A percentile compares a stretch with the other conserved stretches of the same genome.
Conservation (phyloP, 2,888 invertebrate genomes). For the Aquatica leii region DNA sequence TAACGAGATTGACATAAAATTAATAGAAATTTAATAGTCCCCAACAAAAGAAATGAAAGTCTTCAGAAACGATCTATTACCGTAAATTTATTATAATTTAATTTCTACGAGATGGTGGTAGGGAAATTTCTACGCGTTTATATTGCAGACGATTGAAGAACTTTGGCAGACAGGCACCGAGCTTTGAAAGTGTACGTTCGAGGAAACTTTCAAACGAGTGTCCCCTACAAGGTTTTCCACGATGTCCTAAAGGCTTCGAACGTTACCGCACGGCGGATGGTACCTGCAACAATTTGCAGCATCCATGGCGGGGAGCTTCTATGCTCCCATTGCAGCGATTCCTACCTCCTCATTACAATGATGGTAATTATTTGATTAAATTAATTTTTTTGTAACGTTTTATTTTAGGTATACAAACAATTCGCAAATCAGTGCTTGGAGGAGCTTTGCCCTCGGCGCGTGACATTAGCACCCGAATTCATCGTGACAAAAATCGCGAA, state of each 20-base stretch:
- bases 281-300: conserved; percentile 84
- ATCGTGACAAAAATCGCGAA: conserved; percentile 71
- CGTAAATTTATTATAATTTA: not conserved
- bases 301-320: conserved; percentile 82
- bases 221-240: conserved; percentile 71
- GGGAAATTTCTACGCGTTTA: not conserved
- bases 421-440: conserved; percentile 68
- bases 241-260: conserved; percentile 74
- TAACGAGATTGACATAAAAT: not conserved
- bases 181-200: conserved; percentile 60
- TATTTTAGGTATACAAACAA: conserved; percentile 60
- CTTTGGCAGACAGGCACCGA: conserved; percentile 41
- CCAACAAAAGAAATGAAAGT: conserved; percentile 23
- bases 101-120: not conserved
- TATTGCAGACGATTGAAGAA: conserved; percentile 25
- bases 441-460: conserved; percentile 76
- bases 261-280: conserved; percentile 87
- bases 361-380: conserved; percentile 64
- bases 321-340: conserved; percentile 85
- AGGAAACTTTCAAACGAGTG: conserved; percentile 69
- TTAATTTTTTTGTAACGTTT: conserved; percentile 37
- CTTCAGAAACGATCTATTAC: not conserved
- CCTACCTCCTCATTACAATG: conserved; percentile 82
- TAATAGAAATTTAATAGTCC: conserved; percentile 23
- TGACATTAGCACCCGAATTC: conserved; percentile 74